Evolutionary conservation across 2,888 invertebrate species (phyloP).

Genomic region (Tiliacea citrago): DNA sequence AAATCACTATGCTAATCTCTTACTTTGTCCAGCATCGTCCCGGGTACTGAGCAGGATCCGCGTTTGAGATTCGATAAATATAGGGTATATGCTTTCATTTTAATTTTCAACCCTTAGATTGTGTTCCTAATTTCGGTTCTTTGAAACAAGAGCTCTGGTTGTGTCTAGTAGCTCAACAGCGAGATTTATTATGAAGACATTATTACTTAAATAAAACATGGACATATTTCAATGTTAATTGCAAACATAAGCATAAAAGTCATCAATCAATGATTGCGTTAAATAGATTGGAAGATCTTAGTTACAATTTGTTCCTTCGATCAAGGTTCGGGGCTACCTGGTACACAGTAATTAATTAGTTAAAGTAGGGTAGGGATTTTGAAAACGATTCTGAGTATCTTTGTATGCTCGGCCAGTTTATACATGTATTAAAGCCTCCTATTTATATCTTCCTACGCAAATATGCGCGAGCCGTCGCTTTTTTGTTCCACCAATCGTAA

Average conservation of each 20-base stretch:
- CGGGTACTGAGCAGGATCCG: conserved; percentile 15
- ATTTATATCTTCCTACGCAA: conserved; percentile 60
- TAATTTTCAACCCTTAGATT: conserved; percentile 42
- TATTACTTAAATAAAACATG: conserved; percentile 17
- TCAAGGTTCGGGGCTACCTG: conserved; percentile 56
- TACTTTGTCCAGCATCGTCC: conserved; percentile 5
- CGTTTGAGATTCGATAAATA: conserved; percentile 28
- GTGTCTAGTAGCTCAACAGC: conserved; percentile 22
- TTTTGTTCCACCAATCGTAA: conserved; percentile 55
- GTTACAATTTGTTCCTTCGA: conserved; percentile 49
- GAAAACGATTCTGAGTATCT: conserved; percentile 65
- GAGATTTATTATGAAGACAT: conserved; percentile 17
- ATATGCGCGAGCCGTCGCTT: conserved; percentile 56
- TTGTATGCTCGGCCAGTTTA: conserved; percentile 60
- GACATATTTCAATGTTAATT: not conserved
- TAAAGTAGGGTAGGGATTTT: conserved; percentile 69
- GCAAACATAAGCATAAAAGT: not conserved
- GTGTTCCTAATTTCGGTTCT: conserved; percentile 36
- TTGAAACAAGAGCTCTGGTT: conserved; percentile 45
- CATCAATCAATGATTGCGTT: not conserved
- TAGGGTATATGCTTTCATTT: conserved; percentile 36
- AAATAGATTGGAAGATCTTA: conserved; percentile 30
- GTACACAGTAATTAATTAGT: conserved; percentile 70
- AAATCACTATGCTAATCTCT: not conserved
- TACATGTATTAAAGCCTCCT: conserved; percentile 49